Evolutionary conservation across 2,888 invertebrate species (phyloP).

Genomic region (Cryptus armator): DNA sequence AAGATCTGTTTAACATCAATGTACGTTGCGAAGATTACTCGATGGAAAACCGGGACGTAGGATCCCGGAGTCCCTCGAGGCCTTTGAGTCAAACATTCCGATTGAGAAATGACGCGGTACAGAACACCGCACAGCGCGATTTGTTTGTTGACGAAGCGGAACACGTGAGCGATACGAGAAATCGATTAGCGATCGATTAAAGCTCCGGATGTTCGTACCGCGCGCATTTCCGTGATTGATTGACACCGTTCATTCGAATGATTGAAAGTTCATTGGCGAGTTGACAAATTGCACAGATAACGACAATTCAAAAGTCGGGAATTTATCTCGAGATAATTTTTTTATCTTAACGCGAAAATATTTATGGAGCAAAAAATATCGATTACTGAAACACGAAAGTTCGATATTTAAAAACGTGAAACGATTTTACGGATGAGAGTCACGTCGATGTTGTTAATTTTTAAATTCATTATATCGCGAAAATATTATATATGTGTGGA

Average conservation of each 20-base stretch:
- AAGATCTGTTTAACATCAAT: background rate
- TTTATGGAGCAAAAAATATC: background rate
- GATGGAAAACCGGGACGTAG: constrained; percentile 6
- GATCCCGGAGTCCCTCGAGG: background rate
- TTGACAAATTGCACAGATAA: background rate
- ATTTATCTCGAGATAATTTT: background rate
- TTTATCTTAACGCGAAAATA: background rate
- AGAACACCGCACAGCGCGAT: background rate
- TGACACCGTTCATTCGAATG: background rate
- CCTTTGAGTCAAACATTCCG: background rate
- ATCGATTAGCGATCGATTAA: constrained; percentile 52
- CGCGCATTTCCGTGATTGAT: constrained; percentile 10
- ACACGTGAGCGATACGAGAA: constrained; percentile 41
- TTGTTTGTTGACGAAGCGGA: constrained; percentile 9
- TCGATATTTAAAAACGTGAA: no score
- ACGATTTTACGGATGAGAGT: no score
- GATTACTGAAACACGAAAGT: no score
- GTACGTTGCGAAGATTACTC: background rate
- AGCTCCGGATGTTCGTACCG: constrained; percentile 20
- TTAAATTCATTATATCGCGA: no score
- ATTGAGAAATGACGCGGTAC: background rate
- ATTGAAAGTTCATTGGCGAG: constrained; percentile 9
- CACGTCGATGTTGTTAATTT: no score
- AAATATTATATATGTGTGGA: no score
- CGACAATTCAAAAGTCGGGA: background rate